Percentiles rank a stretch among this genome's conserved stretches.
phyloP scores from a whole-genome alignment of 2,888 invertebrate genomes.

The Cephus nigrinus region DNA sequence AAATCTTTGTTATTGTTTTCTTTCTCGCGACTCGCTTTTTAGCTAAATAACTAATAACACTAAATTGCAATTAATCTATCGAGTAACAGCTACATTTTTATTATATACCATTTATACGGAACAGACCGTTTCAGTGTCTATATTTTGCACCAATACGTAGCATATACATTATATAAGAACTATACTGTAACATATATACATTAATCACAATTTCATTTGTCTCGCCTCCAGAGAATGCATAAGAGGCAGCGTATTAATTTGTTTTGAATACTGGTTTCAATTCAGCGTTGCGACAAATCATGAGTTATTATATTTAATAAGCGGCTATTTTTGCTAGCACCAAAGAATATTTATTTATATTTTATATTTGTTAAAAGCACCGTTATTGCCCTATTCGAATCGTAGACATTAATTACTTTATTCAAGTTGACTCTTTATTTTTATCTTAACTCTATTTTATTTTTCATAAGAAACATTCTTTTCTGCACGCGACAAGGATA shows the following conservation, averaged over 20 bases:
- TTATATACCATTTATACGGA: not conserved
- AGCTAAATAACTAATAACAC: not conserved
- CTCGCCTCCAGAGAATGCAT: not conserved
- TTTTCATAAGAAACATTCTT: not conserved
- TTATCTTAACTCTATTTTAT: not conserved
- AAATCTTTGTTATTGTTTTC: not conserved
- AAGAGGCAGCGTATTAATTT: not conserved
- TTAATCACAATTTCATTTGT: not conserved
- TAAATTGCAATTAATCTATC: not conserved
- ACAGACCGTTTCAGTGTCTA: not conserved
- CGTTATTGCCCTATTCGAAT: not conserved
- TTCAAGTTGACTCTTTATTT: not conserved
- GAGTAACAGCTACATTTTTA: not conserved
- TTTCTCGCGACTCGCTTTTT: not conserved
- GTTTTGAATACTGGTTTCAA: not conserved
- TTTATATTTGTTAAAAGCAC: not conserved
- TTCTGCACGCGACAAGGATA: not conserved
- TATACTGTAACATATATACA: not conserved
- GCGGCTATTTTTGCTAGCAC: not conserved
- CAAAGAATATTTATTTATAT: slow-evolving; percentile 6
- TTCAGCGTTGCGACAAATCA: not conserved
- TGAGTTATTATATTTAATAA: not conserved
- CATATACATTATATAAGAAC: not conserved
- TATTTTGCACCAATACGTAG: not conserved
- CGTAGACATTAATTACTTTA: not conserved